A percentile compares a stretch with the other conserved stretches of the same genome.
Evolutionary conservation across 2,113 vertebrate species (phyloP).

Genomic region (Xenus cinereus): DNA sequence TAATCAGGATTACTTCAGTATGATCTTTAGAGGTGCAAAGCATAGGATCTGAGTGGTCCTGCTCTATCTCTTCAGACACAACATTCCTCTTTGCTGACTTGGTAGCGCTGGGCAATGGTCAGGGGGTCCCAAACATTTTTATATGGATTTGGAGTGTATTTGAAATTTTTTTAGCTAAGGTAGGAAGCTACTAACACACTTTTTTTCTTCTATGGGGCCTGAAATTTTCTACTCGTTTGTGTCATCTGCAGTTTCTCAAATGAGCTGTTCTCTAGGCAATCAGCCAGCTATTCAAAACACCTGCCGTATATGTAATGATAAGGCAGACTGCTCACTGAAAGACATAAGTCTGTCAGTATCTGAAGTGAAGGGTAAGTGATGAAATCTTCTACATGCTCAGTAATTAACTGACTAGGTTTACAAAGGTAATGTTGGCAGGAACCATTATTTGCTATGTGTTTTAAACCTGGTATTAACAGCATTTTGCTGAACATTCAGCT

Average conservation of each 20-base stretch:
- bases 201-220: not conserved
- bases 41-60: not conserved
- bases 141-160: not conserved
- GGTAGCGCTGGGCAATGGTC: not conserved
- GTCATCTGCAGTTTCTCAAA: not conserved
- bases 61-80: not conserved
- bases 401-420: not conserved
- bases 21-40: not conserved
- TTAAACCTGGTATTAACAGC: not conserved
- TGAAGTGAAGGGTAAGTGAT: not conserved
- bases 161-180: not conserved
- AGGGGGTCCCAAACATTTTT: not conserved
- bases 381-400: not conserved
- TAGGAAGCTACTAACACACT: not conserved
- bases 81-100: not conserved
- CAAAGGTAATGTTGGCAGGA: not conserved
- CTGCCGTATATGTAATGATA: not conserved
- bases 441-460: not conserved
- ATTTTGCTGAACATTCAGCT: slow-evolving; percentile 5
- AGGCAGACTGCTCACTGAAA: not conserved
- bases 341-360: not conserved
- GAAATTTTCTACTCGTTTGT: slow-evolving; percentile 26
- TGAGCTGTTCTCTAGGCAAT: not conserved
- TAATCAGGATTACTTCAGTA: not conserved
- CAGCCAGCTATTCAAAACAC: not conserved